Evolutionary conservation across 2,797 vertebrate species (phyloP), one percentile per base, ranked within the genome.

Genomic region (Squalus acanthias): DNA sequence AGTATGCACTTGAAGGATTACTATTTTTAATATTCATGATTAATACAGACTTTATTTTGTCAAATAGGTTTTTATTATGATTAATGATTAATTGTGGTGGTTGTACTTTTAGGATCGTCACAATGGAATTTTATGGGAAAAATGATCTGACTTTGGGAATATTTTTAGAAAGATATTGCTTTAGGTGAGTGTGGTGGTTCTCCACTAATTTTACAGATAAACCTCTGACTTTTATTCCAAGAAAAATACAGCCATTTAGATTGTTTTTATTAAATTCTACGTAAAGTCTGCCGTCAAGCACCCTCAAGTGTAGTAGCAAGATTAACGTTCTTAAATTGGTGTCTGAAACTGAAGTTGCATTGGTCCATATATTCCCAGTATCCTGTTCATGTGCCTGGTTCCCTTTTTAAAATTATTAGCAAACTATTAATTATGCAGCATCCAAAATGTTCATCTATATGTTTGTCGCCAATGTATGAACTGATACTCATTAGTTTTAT

Each of bases 91-190:
- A n/a, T 95, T 60, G 4, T 95, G 22, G 12, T 95, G 46, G 26
- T 69, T 96, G 95, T 72, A 22, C 96, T 82, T 53, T 96, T 97
- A 99, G 99, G 99, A 99, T 99, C 96, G 99, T 99, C 96, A 99
- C 99, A 0, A 99, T 99, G 99, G 99, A 99, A 96, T 99, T 99
- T 97, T 99, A 99, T 96, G 99, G 99, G 53, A 99, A 99, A 98
- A 99, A 99, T 96, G 99, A 99, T 97, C 98, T 99, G 96, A 99
- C 99, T 10, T 98, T 99, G 17, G 99, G 99, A 3, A 98, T 99
- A 82, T 99, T 99, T 98, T 97, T 99, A 97, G 99, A 99, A 97
- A 98, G 99, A 97, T 99, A 99, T 96, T 99, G 99, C 97, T 99
- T 99, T 97, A 99, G 99, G 99, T 99, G 74, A 69, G 92, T 89